Percentiles rank a stretch among this genome's conserved stretches.
Conservation (phyloP, 2,113 vertebrate genomes). For the Junco hyemalis region DNA sequence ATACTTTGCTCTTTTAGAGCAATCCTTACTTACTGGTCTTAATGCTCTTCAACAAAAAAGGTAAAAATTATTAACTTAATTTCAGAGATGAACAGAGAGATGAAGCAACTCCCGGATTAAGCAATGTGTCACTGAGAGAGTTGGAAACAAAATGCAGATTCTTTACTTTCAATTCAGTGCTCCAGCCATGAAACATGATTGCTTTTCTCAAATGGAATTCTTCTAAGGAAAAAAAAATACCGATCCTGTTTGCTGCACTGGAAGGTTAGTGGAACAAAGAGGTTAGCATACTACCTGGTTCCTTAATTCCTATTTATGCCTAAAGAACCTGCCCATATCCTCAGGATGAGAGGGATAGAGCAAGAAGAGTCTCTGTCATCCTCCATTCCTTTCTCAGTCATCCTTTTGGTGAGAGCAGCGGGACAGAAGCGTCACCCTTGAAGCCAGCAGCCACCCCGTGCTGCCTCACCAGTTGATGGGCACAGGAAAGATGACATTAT, state of each 20-base stretch:
- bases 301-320: not conserved
- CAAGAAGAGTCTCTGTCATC: not conserved
- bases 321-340: not conserved
- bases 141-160: not conserved
- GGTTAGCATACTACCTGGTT: not conserved
- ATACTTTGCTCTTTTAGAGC: not conserved
- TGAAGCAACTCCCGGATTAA: not conserved
- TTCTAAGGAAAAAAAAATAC: not conserved
- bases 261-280: not conserved
- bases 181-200: not conserved
- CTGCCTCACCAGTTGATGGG: not conserved
- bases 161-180: not conserved
- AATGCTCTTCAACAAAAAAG: not conserved
- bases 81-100: not conserved
- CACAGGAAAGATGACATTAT: conserved; percentile 34
- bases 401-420: not conserved
- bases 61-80: not conserved
- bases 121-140: not conserved
- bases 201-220: not conserved
- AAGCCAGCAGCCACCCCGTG: not conserved
- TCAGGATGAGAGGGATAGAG: not conserved
- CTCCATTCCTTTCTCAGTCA: not conserved
- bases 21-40: not conserved
- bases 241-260: not conserved
- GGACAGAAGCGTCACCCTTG: not conserved